Base-by-base conservation (phyloP, 2,888 invertebrate genomes). In the Frankliniella fusca region DNA sequence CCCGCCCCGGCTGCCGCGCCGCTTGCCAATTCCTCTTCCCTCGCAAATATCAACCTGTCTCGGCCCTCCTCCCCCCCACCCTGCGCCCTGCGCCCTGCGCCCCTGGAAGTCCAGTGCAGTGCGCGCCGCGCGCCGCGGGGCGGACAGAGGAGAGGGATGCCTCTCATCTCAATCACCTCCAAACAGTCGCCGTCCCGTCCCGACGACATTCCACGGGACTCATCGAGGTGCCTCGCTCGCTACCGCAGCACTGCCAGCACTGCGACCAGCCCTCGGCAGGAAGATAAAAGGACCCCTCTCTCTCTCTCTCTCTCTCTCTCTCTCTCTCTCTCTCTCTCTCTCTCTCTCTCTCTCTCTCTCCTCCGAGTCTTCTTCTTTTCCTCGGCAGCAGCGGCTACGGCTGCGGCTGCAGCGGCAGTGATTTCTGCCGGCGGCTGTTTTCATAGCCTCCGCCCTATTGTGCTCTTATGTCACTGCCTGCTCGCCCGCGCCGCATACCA, bases 381-480 rank as follows among this genome's bases (percentile, higher is more conserved):
- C n/a, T n/a, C n/a, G n/a, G 38, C 38, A 38, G 38, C 38, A 38
- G 38, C 38, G 0, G 54, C 54, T 54, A 54, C 54, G 54, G 3
- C 54, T 5, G 54, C 18, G 38, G 38, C 38, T 38, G 38, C 38
- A 11, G 12, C 23, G 70, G 70, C 27, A 76, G 23, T 76, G 70
- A 76, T 76, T 76, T 76, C 23, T 27, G 70, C 70, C 70, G 70
- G 70, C 70, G 70, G 70, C 70, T 76, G 70, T 76, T 76, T 23
- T 76, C 70, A 76, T 76, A 27, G 70, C 23, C 70, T 23, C 70
- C 70, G 12, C 70, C 70, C 27, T 76, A 61, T 61, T 61, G 61
- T 61, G 61, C 61, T n/a, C 61, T 61, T 61, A 76, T 76, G 70
- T 76, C 70, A 76, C 70, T 76, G 27, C 70, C 27, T 76, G 23